Percentiles rank a stretch among this genome's conserved stretches.
phyloP scores from a whole-genome alignment of 2,113 vertebrate genomes.

The Vireo altiloquus region DNA sequence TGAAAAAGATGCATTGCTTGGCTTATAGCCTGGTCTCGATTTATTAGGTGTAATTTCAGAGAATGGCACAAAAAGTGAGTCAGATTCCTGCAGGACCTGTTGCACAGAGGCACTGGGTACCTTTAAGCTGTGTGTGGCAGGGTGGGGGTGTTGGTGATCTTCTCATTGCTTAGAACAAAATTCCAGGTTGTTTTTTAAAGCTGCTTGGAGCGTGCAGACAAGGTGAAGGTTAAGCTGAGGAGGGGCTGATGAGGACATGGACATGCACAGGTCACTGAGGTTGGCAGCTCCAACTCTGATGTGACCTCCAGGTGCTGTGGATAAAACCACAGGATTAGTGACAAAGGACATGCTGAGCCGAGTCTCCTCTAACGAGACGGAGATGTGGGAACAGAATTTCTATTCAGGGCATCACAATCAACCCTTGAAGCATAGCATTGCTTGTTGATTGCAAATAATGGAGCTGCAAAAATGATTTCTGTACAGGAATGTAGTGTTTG shows the following conservation, averaged over 20 bases:
- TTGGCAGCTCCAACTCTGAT: background rate
- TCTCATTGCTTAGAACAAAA: background rate
- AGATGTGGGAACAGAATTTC: background rate
- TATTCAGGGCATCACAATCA: background rate
- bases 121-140: background rate
- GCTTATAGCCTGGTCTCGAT: background rate
- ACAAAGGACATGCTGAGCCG: background rate
- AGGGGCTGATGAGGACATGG: background rate
- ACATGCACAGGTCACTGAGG: background rate
- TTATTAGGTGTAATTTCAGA: slow-evolving; percentile 7
- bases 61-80: background rate
- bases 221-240: background rate
- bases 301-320: background rate
- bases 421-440: background rate
- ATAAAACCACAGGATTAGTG: background rate
- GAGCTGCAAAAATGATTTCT: background rate
- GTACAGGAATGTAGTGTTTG: background rate
- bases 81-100: background rate
- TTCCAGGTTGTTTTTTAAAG: background rate
- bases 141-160: background rate
- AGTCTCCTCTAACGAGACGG: background rate
- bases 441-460: background rate
- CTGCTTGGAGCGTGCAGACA: background rate
- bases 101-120: background rate
- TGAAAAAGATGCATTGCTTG: slow-evolving; percentile 22